Base-by-base conservation (phyloP, 2,113 vertebrate genomes). In the Heliornis fulica region DNA sequence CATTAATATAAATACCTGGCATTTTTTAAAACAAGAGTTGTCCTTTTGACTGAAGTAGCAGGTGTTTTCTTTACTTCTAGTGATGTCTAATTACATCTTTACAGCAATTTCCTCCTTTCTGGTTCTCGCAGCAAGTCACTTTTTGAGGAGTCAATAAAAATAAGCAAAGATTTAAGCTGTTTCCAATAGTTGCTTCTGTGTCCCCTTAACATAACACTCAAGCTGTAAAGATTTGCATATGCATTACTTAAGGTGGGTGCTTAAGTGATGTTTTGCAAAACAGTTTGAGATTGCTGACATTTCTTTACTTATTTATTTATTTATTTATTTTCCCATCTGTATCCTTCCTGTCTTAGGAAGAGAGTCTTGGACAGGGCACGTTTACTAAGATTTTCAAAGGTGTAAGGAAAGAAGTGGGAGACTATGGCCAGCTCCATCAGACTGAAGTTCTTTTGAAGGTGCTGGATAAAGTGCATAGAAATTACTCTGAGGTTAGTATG, bases 311-410 rank as follows among this genome's bases (percentile, higher is more conserved):
- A n/a, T n/a, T n/a, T n/a, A n/a, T n/a, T n/a, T n/a, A n/a, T n/a
- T n/a, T n/a, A n/a, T n/a, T 21, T 29, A 50, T 70, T 29, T 78
- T 40, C 36, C 36, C 14, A 4, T 46, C 32, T 64, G 25, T 76
- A 10, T 43, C 53, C 46, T 95, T 89, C 59, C 60, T 86, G 61
- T 96, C 95, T 83, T 95, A 99, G 99, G 98, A 98, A 54, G 98
- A 99, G 92, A 99, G 99, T 93, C 97, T 99, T 94, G 99, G 99
- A 34, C 99, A 99, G 96, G 99, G 99, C 45, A 99, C 99, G 0
- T 99, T 99, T 94, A 99, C 99, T 31, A 99, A 99, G 98, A 99
- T 99, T 95, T 99, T 99, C 97, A 98, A 98, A 92, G 99, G 99
- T 43, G 13, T 99, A 74, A 98, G 99, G 89, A 98, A 98, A 89